Base-by-base conservation (phyloP, 2,797 vertebrate species). In the Eleutherodactylus coqui region DNA sequence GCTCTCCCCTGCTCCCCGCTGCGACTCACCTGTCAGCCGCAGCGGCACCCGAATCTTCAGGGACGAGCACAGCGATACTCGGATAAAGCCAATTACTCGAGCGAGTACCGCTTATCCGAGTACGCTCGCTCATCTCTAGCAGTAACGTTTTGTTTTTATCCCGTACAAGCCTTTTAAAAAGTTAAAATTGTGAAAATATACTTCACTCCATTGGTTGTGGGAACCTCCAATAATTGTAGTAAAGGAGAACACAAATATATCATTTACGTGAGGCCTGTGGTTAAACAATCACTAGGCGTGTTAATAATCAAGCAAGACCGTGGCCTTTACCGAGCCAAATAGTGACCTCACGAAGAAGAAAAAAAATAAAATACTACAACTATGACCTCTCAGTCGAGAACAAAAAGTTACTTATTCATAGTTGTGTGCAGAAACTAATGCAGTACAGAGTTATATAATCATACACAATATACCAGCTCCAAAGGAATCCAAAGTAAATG, bases 251-350 rank as follows among this genome's bases (percentile, higher is more conserved):
- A 51, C 14, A n/a, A 55, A 55, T 51, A 16, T 6, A 64, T 49
- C 7, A 55, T 73, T 58, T 29, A 19, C 27, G 41, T 17, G 24
- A 43, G 34, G 73, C 47, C 36, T 58, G 67, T 27, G 36, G 80
- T 82, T 82, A 82, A 72, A 55, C 24, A 82, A 73, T 82, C 16
- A 13, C 67, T 21, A 82, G 36, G 32, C 3, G 47, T 55, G 80
- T 82, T 82, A 82, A 82, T 82, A 72, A 32, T 73, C 49, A 82
- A 73, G 9, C 80, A 73, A 72, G 80, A 58, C 80, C 41, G 51
- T 16, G 51, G 49, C 34, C 67, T 53, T 41, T 6, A 67, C 32
- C 3, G 17, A 82, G 5, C 38, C 36, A 17, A 67, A 32, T 51
- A 38, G 41, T n/a, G 43, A 72, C 69, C 38, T 43, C 51, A 69